phyloP scores from a whole-genome alignment of 2,797 vertebrate species.

The Ceryle rudis region DNA sequence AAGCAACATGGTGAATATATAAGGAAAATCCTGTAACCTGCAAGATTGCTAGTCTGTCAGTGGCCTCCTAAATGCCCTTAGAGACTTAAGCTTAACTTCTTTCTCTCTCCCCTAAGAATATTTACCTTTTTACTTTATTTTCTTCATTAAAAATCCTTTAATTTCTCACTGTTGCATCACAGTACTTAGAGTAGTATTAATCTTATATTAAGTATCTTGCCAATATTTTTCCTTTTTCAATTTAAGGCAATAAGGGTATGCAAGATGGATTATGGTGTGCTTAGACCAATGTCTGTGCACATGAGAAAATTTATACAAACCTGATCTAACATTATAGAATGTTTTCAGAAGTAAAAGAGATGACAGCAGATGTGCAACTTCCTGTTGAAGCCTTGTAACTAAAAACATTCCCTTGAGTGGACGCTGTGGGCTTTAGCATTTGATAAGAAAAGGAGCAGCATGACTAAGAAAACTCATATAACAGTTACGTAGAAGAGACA shows the following conservation, averaged over 20 bases:
- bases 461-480: neutral
- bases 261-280: neutral
- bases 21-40: neutral
- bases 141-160: neutral
- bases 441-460: neutral
- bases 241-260: neutral
- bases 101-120: neutral
- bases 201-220: neutral
- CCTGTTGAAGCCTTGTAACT: neutral
- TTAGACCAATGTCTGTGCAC: neutral
- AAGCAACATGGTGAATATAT: neutral
- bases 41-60: neutral
- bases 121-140: neutral
- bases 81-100: neutral
- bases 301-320: neutral
- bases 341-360: neutral
- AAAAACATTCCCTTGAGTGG: neutral
- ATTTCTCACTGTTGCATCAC: neutral
- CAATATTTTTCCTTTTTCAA: neutral
- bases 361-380: neutral
- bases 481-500: neutral
- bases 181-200: neutral
- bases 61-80: neutral
- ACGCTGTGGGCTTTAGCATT: neutral
- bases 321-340: fast-evolving